These are phyloP conservation scores for Esox masquinongy DNA, from an alignment of 2,797 vertebrate species.

Conservation along the genomic window DNA sequence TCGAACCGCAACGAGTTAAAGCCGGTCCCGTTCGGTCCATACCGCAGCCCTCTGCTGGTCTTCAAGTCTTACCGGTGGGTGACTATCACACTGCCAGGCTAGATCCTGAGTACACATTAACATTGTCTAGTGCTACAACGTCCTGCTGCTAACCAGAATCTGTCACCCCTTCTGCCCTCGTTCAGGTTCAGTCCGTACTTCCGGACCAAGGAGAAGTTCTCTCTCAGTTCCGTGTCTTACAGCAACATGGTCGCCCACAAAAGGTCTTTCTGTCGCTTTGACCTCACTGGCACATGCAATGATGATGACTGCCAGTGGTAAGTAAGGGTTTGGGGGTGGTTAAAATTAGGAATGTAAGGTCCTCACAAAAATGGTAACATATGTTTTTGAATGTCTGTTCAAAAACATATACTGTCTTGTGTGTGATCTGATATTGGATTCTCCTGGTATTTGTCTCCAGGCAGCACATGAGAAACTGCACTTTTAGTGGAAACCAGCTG, in stretches of 20 bases:
- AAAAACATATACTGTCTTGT: not conserved
- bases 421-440: not conserved
- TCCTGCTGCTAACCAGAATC: not conserved
- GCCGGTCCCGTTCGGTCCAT: slow-evolving; percentile 82
- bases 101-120: not conserved
- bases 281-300: slow-evolving; percentile 94
- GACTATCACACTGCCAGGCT: not conserved
- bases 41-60: slow-evolving; percentile 90
- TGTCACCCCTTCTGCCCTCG: not conserved
- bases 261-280: slow-evolving; percentile 92
- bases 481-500: slow-evolving; percentile 84
- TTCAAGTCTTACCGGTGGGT: slow-evolving; percentile 94
- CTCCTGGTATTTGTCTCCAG: slow-evolving; percentile 64
- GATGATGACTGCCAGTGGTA: slow-evolving; percentile 93
- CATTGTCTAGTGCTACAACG: not conserved
- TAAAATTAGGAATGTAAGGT: no score
- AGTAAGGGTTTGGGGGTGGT: slow-evolving; percentile 42
- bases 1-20: slow-evolving; percentile 73
- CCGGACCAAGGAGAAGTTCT: slow-evolving; percentile 93
- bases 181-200: slow-evolving; percentile 95
- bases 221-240: slow-evolving; percentile 87
- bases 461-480: slow-evolving; percentile 96
- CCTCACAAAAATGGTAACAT: no score
- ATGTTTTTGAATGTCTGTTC: no score
- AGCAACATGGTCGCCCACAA: slow-evolving; percentile 89